Evolutionary conservation across 2,797 vertebrate species (phyloP), one percentile per base, ranked within the genome.

Genomic region (Myoxocephalus aenaeus): DNA sequence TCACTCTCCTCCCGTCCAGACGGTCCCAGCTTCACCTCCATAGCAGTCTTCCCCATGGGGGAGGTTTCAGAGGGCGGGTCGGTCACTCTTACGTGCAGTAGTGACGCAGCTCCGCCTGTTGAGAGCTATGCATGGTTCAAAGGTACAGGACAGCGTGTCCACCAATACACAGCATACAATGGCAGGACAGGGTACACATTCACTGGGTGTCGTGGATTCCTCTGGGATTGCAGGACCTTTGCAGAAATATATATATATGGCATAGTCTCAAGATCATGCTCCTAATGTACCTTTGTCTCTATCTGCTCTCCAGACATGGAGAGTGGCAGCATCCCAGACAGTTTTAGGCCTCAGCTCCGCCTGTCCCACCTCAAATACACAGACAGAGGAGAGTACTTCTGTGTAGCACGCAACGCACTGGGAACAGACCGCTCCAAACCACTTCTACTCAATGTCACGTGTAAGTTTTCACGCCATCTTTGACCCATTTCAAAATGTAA

Each of bases 61-160:
- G 88, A 85, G 18, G 59, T 94, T 68, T 50, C 79, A 5, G 95
- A 95, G 77, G 94, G 94, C 0, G 90, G 75, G 0, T 90, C 92
- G 0, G 92, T 93, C 71, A 95, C 92, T 51, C 86, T 96, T 67
- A 93, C 90, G 66, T 96, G 95, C 91, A 92, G 75, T 36, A 95
- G 94, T 58, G 92, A 93, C 4, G 94, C 92, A 34, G 92, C 95
- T 53, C 95, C 95, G 1, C 92, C 93, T 13, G 94, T 93, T 3
- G 94, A 95, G 88, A 96, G 94, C 89, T 96, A 89, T 69, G 93
- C 92, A 27, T 96, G 95, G 95, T 95, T 95, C 83, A 95, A 93
- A 89, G 92, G 93, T 94, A 82, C 5, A 22, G 1, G 3, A 27
- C 50, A 51, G n/a, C 13, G 4, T 59, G 44, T 46, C 50, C 22